These are phyloP conservation scores for Barypeithes pellucidus DNA, from an alignment of 2,888 invertebrate species.

Conservation along the genomic window DNA sequence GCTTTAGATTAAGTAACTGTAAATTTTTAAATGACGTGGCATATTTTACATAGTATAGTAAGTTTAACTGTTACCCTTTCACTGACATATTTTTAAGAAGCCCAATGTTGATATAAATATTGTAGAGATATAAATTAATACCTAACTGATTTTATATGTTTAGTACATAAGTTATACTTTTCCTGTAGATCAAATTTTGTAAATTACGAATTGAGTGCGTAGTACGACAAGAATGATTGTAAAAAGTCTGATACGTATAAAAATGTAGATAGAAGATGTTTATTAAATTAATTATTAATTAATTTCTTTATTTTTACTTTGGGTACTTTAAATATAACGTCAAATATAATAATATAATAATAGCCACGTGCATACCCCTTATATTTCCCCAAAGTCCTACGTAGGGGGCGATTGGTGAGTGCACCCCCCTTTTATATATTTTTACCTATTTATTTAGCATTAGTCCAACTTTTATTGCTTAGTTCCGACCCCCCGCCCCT, in stretches of 20 bases:
- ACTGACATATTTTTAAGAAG: not conserved
- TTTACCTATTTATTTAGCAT: too few relatives aligned
- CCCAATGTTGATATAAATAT: not conserved
- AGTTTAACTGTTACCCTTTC: constrained; percentile 34
- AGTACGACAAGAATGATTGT: constrained; percentile 9
- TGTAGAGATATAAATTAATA: constrained; percentile 2
- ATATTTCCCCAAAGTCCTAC: too few relatives aligned
- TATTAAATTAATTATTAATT: constrained; percentile 20
- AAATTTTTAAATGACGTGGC: constrained; percentile 31
- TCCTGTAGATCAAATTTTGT: constrained; percentile 12
- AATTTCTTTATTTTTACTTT: constrained; percentile 4
- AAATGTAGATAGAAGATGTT: constrained; percentile 21
- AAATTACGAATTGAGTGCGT: not conserved
- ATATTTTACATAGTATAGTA: constrained; percentile 31
- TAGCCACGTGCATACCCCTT: too few relatives aligned
- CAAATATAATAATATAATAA: too few relatives aligned
- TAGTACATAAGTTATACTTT: not conserved
- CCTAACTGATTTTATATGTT: not conserved
- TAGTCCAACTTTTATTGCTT: too few relatives aligned
- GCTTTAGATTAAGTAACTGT: constrained; percentile 11
- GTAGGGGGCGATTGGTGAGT: too few relatives aligned
- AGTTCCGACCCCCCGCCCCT: too few relatives aligned
- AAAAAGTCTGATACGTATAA: constrained; percentile 27
- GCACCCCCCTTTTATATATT: too few relatives aligned
- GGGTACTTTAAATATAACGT: too few relatives aligned